Percentiles rank a stretch among this genome's conserved stretches.
Evolutionary conservation across 2,888 invertebrate genomes (phyloP).

Genomic region (Xylophagus ater): DNA sequence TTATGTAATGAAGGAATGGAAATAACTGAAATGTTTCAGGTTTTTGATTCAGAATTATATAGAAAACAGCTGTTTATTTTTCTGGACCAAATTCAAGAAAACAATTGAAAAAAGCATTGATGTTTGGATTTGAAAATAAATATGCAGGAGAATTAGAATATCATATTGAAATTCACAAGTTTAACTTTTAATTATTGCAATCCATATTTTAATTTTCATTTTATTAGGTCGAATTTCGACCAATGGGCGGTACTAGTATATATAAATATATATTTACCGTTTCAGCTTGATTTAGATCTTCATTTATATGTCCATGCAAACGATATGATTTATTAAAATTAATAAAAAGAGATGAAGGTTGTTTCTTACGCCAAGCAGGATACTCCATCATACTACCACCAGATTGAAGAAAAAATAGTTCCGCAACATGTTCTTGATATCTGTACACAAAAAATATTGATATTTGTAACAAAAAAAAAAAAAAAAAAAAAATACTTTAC

Average conservation of each 20-base stretch:
- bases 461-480: slow-evolving; percentile 5
- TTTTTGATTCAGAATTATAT: no score
- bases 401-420: slow-evolving; percentile 76
- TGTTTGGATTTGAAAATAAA: no score
- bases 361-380: slow-evolving; percentile 70
- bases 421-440: slow-evolving; percentile 68
- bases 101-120: no score
- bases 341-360: slow-evolving; percentile 61
- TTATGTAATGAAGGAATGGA: no score
- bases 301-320: slow-evolving; percentile 43
- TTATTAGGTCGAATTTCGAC: no score
- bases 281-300: slow-evolving; percentile 12
- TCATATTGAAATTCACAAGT: no score
- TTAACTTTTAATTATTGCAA: no score
- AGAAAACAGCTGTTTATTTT: no score
- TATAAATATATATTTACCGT: slow-evolving; percentile 1
- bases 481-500: slow-evolving; percentile 24
- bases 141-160: no score
- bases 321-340: slow-evolving; percentile 64
- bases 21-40: no score
- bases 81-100: no score
- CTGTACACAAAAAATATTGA: slow-evolving; percentile 33
- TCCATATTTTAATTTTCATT: no score
- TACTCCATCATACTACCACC: slow-evolving; percentile 85
- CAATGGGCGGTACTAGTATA: background rate